Percentiles rank a stretch among this genome's conserved stretches.
Conservation (phyloP, 2,888 invertebrate genomes). For the Campoplex nolae region DNA sequence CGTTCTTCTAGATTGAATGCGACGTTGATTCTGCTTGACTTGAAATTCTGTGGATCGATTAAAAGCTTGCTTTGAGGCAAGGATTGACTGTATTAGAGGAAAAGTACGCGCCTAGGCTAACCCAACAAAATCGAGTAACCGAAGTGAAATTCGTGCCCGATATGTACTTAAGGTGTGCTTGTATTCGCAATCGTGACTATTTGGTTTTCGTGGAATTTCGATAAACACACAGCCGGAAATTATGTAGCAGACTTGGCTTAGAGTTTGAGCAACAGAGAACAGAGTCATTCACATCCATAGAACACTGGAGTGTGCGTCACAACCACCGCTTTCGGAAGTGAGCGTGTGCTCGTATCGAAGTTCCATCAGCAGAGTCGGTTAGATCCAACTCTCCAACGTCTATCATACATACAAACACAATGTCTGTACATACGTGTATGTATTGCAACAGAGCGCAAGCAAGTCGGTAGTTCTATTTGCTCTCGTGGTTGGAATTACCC, state of each 20-base stretch:
- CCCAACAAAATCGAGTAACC: slow-evolving; percentile 38
- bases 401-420: background rate
- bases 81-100: slow-evolving; percentile 10
- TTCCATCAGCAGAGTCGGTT: slow-evolving; percentile 16
- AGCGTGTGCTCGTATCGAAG: slow-evolving; percentile 37
- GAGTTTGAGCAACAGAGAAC: slow-evolving; percentile 45
- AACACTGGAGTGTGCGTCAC: slow-evolving; percentile 14
- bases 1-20: slow-evolving; percentile 5
- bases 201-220: slow-evolving; percentile 56
- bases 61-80: slow-evolving; percentile 19
- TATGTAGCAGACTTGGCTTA: slow-evolving; percentile 60
- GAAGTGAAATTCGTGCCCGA: slow-evolving; percentile 35
- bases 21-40: background rate
- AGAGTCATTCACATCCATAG: slow-evolving; percentile 45
- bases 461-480: slow-evolving; percentile 65
- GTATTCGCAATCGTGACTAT: slow-evolving; percentile 47
- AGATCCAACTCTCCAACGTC: slow-evolving; percentile 42
- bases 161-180: slow-evolving; percentile 29
- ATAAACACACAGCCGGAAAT: slow-evolving; percentile 56
- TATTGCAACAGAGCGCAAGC: slow-evolving; percentile 52
- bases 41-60: slow-evolving; percentile 16
- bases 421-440: slow-evolving; percentile 13
- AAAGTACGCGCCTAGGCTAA: slow-evolving; percentile 13
- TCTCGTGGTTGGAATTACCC: slow-evolving; percentile 61
- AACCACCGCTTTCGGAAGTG: slow-evolving; percentile 29